Evolutionary conservation across 1,140 invertebrate genomes (phyloP), one percentile per base, ranked within the genome.

Genomic region (Branchinecta lindahli): DNA sequence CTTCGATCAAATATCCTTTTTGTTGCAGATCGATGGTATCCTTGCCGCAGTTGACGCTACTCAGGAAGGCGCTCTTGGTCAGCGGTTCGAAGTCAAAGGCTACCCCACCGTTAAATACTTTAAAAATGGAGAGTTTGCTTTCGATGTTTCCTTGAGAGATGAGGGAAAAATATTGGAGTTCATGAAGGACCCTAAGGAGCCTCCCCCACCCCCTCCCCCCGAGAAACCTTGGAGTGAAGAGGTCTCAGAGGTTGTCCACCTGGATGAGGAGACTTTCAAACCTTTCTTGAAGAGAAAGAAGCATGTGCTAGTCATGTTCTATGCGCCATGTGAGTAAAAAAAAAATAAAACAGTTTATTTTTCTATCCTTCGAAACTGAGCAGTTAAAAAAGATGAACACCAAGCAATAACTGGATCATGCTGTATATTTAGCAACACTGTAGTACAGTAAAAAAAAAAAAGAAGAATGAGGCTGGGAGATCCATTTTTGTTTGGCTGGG

Each of bases 251-350:
- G 89, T 94, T 9, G 81, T 88, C 44, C 90, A 92, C 80, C 81
- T 93, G 6, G 84, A 82, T 68, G 83, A 87, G 45, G 83, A 87
- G 45, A 86, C 80, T 69, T 93, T 92, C 77, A 86, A 84, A 72
- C 73, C 81, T 46, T 80, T 83, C 68, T 76, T 88, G 0, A 83
- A 83, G 73, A 83, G 83, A 72, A 85, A 87, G 77, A 87, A 86
- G 73, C 89, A 93, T 79, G 87, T 86, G 12, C 75, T 94, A 9
- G 85, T 93, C 65, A 92, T 94, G 86, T 94, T 94, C 79, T 94
- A 94, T 80, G 90, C 91, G 6, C 91, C 91, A 47, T 94, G 91
- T 92, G 82, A 85, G 87, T 82, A 20, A 9, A n/a, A n/a, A n/a
- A n/a, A n/a, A n/a, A n/a, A n/a, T 66, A 44, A 68, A n/a, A n/a